phyloP scores from a whole-genome alignment of 2,113 vertebrate species.

The Motacilla tschutschensis region DNA sequence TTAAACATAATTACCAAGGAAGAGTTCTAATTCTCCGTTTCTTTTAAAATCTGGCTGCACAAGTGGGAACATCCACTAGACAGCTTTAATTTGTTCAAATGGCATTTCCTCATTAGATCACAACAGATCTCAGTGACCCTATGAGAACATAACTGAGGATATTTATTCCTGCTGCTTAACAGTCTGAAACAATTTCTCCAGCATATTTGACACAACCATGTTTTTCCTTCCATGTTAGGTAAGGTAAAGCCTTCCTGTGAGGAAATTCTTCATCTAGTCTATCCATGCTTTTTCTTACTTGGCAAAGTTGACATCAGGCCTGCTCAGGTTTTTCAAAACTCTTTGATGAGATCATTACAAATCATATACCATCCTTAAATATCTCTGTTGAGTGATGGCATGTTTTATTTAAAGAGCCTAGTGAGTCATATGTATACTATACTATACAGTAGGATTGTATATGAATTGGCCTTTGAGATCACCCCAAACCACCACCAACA shows the following conservation, averaged over 20 bases:
- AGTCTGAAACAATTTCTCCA: not conserved
- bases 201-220: not conserved
- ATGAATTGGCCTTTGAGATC: not conserved
- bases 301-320: not conserved
- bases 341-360: not conserved
- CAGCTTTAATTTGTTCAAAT: not conserved
- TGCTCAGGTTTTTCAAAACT: not conserved
- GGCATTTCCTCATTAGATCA: not conserved
- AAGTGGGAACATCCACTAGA: not conserved
- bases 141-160: not conserved
- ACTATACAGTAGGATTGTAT: rapidly evolving
- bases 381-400: not conserved
- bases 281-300: not conserved
- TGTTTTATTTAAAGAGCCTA: not conserved
- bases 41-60: not conserved
- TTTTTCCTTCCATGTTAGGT: not conserved
- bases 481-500: not conserved
- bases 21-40: not conserved
- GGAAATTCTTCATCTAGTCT: not conserved
- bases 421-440: not conserved
- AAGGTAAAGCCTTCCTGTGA: not conserved
- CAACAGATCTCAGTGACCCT: not conserved
- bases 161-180: not conserved
- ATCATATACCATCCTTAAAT: not conserved
- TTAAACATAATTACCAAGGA: not conserved